A percentile compares a stretch with the other conserved stretches of the same genome.
Evolutionary conservation across 2,888 invertebrate genomes (phyloP).

Genomic region (Clitarchus hookeri): DNA sequence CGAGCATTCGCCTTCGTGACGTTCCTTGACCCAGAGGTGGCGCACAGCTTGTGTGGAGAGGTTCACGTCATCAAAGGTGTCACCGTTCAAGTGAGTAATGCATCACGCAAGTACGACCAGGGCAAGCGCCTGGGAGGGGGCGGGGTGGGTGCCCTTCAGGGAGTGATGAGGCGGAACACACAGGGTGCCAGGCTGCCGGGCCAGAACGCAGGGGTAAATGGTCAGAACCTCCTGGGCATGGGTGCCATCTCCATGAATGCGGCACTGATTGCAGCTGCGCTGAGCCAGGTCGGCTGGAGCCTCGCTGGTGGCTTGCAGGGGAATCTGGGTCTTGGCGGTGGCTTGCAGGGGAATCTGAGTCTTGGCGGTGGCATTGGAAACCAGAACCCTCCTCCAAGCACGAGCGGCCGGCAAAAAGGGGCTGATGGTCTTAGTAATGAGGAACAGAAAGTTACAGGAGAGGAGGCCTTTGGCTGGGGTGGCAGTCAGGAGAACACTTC

Average conservation of each 20-base stretch:
- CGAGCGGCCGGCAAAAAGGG: slow-evolving; percentile 57
- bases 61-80: slow-evolving; percentile 93
- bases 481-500: slow-evolving; percentile 53
- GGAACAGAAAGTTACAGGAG: slow-evolving; percentile 56
- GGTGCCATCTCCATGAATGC: slow-evolving; percentile 79
- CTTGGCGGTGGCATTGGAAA: slow-evolving; percentile 57
- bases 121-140: slow-evolving; percentile 52
- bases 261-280: slow-evolving; percentile 85
- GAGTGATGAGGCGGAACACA: slow-evolving; percentile 68
- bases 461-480: slow-evolving; percentile 72
- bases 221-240: slow-evolving; percentile 51
- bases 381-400: slow-evolving; percentile 52
- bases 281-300: slow-evolving; percentile 81
- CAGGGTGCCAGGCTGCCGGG: slow-evolving; percentile 70
- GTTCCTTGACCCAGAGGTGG: slow-evolving; percentile 89
- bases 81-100: slow-evolving; percentile 86
- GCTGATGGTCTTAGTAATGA: slow-evolving; percentile 64
- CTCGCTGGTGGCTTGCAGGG: slow-evolving; percentile 76
- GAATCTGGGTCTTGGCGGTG: slow-evolving; percentile 60
- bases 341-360: slow-evolving; percentile 49
- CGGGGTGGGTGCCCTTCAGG: slow-evolving; percentile 56
- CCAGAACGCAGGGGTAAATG: slow-evolving; percentile 35
- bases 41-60: slow-evolving; percentile 87
- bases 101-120: slow-evolving; percentile 75
- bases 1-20: slow-evolving; percentile 93